Conservation (phyloP, 2,888 invertebrate genomes). For the Autographa pulchrina region DNA sequence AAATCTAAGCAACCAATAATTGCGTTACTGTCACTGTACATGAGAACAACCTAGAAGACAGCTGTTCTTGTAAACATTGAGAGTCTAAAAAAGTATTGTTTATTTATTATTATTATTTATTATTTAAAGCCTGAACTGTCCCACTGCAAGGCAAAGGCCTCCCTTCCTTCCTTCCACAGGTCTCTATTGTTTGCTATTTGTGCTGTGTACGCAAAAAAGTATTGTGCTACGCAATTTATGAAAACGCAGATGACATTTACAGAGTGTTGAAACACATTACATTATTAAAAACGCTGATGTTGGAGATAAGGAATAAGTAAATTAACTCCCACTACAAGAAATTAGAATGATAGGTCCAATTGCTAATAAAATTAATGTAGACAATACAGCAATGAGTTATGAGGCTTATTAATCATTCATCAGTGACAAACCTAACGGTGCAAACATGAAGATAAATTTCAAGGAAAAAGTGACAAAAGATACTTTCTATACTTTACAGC, state of each 20-base stretch:
- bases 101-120: too few species aligned
- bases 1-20: too few species aligned
- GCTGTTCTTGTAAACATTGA: too few species aligned
- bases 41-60: too few species aligned
- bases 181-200: too few species aligned
- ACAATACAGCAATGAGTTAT: neutral
- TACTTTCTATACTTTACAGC: conserved; percentile 37
- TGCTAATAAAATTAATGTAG: conserved; percentile 16
- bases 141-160: too few species aligned
- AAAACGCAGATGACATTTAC: neutral
- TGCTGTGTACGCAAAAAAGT: too few species aligned
- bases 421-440: neutral
- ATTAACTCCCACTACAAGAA: neutral
- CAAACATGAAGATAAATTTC: conserved; percentile 37
- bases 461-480: conserved; percentile 27
- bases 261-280: neutral
- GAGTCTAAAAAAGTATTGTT: too few species aligned
- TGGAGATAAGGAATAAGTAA: conserved; percentile 1
- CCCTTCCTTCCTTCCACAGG: too few species aligned
- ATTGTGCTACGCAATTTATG: neutral
- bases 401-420: conserved; percentile 6
- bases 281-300: neutral
- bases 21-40: too few species aligned
- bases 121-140: too few species aligned
- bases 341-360: conserved; percentile 31